Base-by-base conservation (phyloP, 2,113 vertebrate genomes). In the Tamias sibiricus region DNA sequence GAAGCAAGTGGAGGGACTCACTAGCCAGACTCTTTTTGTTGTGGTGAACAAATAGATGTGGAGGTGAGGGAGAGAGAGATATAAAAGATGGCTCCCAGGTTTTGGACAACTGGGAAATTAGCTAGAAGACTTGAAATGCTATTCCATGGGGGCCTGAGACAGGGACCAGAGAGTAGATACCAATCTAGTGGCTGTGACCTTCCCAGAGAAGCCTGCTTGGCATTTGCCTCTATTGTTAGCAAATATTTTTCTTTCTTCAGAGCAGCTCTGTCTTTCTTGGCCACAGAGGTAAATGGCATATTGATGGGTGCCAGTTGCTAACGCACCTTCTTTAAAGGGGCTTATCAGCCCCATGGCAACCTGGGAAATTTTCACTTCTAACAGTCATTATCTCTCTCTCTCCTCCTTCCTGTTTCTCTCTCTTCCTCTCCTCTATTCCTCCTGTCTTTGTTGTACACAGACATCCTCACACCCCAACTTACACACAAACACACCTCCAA, bases 241-340 rank as follows among this genome's bases (percentile, higher is more conserved):
- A 92, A 94, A 83, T 79, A 14, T 24, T 79, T 85, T 49, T 64
- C 57, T 81, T 91, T 93, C 69, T 81, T 86, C 12, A 26, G 30
- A 90, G 30, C 19, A 26, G 9, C 5, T 95, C 37, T 66, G 22
- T 95, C 28, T 35, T 77, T 20, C 54, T 91, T 30, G 47, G 30
- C 24, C 54, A 94, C 26, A 91, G 74, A 90, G 13, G 59, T 68
- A 68, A 93, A 93, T 71, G 44, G 52, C 16, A 64, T 71, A 42
- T 14, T 82, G 62, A 87, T n/a, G 76, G 37, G 11, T 80, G 22
- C 57, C 64, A 52, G 3, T 42, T 57, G 30, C 9, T 62, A 86
- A 57, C 16, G 52, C 26, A 80, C 5, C 64, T 85, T 59, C 52
- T 71, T 71, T 93, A 86, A 93, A 93, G n/a, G 44, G 71, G 16